Evolutionary conservation across 1,140 invertebrate genomes (phyloP).

Genomic region (Colletes gigas): DNA sequence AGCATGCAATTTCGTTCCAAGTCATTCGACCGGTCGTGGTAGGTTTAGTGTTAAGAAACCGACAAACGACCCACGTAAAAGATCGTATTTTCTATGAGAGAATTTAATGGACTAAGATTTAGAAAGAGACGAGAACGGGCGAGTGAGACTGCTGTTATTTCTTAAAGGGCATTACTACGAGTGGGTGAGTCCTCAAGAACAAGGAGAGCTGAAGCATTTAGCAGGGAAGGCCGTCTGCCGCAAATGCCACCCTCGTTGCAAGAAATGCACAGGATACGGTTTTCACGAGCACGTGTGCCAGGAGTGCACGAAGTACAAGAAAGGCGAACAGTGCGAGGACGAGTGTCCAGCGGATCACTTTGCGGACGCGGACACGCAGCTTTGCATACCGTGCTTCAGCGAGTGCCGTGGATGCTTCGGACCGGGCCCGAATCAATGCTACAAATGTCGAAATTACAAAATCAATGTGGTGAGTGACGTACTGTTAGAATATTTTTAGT

Average conservation of each 20-base stretch:
- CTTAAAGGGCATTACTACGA: conserved; percentile 90
- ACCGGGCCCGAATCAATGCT: conserved; percentile 88
- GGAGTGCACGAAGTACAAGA: conserved; percentile 91
- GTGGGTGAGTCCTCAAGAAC: conserved; percentile 89
- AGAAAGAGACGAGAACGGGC: too few species aligned
- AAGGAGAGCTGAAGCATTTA: conserved; percentile 85
- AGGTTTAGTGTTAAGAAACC: too few species aligned
- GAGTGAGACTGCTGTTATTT: too few species aligned
- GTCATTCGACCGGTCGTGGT: too few species aligned
- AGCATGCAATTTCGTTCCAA: too few species aligned
- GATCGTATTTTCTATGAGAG: too few species aligned
- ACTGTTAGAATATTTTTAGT: too few species aligned
- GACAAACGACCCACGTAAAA: too few species aligned
- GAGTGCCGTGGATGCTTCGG: conserved; percentile 94
- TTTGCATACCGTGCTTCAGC: conserved; percentile 89
- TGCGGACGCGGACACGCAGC: conserved; percentile 86
- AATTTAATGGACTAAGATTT: too few species aligned
- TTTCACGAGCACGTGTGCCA: conserved; percentile 92
- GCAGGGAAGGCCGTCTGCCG: conserved; percentile 92
- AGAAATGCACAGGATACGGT: conserved; percentile 93
- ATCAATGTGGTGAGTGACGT: conserved; percentile 84
- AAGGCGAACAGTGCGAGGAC: conserved; percentile 94
- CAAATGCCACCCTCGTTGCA: conserved; percentile 94
- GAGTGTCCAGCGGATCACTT: conserved; percentile 93
- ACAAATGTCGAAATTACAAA: conserved; percentile 92